Evolutionary conservation across 2,113 vertebrate genomes (phyloP), one percentile per base, ranked within the genome.

Genomic region (Ameiurus melas): DNA sequence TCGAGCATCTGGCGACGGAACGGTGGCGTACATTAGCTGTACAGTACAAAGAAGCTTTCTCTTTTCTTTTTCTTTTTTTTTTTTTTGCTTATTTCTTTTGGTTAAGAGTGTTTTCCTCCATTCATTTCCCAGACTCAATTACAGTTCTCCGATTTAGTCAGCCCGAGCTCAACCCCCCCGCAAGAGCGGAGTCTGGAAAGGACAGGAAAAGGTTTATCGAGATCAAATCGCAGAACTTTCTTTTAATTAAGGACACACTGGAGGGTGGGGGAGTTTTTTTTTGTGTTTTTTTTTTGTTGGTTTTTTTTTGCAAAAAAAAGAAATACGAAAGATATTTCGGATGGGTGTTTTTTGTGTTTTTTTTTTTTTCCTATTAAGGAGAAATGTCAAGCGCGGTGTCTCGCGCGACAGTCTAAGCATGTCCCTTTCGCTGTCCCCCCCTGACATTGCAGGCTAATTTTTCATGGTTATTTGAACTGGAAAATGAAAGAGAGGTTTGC

Each of bases 391-490:
- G 95, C 94, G 93, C 93, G 53, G 93, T 95, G 93, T 93, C 89
- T 85, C 92, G 92, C 91, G 94, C 93, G 93, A 94, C 93, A 94
- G 93, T 94, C 93, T 94, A 93, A 92, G 92, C 92, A 93, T 93
- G 93, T 95, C 94, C 95, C 96, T 97, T 55, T 57, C n/a, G 96
- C 97, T 97, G 95, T 95, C 55, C 96, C 95, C 95, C 94, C 91
- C 96, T 97, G 97, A 99, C 97, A 97, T 96, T 97, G 97, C 97
- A 96, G 97, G 97, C 97, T 97, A 97, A 98, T 98, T 98, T 98
- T 97, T 98, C 97, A 97, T 98, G 97, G 96, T 97, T 98, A 97
- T 98, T 98, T 99, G 97, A 97, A 97, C 97, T 98, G 96, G 97
- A 97, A 98, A 97, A 98, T 98, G 95, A 96, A 96, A 95, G 95